Conservation (phyloP, 2,797 vertebrate species). For the Danio choprae region DNA sequence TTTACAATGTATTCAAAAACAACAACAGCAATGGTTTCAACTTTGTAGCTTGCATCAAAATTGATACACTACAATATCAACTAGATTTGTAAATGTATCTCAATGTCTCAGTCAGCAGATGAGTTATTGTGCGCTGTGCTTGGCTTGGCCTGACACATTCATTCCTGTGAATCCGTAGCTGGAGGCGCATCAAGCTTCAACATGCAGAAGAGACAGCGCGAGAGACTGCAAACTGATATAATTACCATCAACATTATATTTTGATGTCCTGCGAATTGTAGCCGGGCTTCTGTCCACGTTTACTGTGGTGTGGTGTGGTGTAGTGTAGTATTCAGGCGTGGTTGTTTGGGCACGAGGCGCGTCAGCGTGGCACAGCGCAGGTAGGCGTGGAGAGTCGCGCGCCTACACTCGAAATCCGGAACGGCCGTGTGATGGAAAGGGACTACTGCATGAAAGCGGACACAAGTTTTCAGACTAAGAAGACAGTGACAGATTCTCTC, state of each 20-base stretch:
- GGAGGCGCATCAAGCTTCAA: conserved; percentile 26
- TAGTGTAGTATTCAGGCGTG: not conserved
- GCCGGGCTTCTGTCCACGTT: not conserved
- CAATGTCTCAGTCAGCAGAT: not conserved
- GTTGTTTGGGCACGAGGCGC: not conserved
- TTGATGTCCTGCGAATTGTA: not conserved
- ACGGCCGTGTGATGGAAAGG: not conserved
- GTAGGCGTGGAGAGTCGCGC: conserved; percentile 41
- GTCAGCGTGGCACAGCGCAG: not conserved
- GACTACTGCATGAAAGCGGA: not conserved
- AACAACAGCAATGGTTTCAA: too few relatives aligned
- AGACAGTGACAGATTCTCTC: not conserved
- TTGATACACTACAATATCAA: too few relatives aligned
- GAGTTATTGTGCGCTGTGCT: not conserved
- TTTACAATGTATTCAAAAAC: too few relatives aligned
- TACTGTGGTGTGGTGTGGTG: too few relatives aligned
- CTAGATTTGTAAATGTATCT: not conserved
- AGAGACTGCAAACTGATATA: not conserved
- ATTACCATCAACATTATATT: not conserved
- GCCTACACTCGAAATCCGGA: conserved; percentile 39
- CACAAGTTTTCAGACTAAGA: not conserved
- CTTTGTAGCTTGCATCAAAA: too few relatives aligned
- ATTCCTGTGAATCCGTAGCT: not conserved
- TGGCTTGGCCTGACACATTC: not conserved
- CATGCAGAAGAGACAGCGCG: not conserved